phyloP scores from a whole-genome alignment of 2,797 vertebrate genomes.

The Periparus ater region DNA sequence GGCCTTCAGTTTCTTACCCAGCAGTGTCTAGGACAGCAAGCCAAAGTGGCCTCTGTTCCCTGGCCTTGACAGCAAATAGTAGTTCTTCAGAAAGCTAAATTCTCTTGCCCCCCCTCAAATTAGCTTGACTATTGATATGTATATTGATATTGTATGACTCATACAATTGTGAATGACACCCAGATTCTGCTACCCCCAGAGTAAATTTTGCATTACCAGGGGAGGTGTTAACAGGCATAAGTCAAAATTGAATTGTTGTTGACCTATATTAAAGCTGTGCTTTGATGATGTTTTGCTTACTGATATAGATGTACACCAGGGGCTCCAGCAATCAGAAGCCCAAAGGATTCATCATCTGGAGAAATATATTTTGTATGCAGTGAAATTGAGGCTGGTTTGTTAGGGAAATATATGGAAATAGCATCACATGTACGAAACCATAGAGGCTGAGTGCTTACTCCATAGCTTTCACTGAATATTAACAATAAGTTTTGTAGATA shows the following conservation, averaged over 20 bases:
- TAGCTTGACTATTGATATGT: background rate
- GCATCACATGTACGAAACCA: background rate
- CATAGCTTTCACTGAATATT: background rate
- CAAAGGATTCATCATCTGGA: background rate
- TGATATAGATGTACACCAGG: background rate
- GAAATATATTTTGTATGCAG: background rate
- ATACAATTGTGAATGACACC: background rate
- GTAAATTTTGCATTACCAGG: background rate
- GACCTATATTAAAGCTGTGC: background rate
- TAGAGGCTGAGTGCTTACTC: background rate
- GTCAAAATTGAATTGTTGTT: background rate
- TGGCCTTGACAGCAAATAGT: background rate
- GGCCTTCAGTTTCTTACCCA: background rate
- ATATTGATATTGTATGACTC: background rate
- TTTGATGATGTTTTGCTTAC: background rate
- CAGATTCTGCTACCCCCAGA: accelerated
- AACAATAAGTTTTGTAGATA: background rate
- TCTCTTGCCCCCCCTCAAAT: accelerated
- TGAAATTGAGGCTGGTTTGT: background rate
- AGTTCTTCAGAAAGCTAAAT: background rate
- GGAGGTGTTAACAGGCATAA: background rate
- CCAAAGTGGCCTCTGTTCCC: background rate
- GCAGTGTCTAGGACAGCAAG: background rate
- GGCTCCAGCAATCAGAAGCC: background rate
- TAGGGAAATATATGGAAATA: background rate